Evolutionary conservation across 2,888 invertebrate species (phyloP), one percentile per base, ranked within the genome.

Genomic region (Eupithecia tripunctaria): DNA sequence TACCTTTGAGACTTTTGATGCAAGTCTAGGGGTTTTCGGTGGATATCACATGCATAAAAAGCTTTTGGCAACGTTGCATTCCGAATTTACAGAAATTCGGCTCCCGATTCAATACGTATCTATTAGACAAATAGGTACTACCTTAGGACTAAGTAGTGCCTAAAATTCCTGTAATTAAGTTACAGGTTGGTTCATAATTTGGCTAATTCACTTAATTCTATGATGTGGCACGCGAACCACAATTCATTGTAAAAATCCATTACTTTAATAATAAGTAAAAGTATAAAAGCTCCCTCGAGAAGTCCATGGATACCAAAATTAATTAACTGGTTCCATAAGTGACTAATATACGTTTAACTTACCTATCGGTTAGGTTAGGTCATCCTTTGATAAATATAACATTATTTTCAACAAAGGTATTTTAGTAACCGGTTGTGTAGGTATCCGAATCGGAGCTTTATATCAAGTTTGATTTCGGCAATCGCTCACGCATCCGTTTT

Each of bases 391-490:
- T 56, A 56, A 25, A 56, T 25, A 25, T 56, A 56, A 5, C 12
- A 5, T 25, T 56, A 56, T 25, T 56, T 14, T 21, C 25, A 56
- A 25, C 56, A 36, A 63, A 63, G 8, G 5, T 63, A 32, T 63
- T 63, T n/a, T 63, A 29, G n/a, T 8, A 63, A 63, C 62, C 62
- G 62, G 62, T 63, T 63, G 36, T 56, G 56, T 56, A 21, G 62
- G 29, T 29, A 12, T 36, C 32, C 10, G 21, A 1, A n/a, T n/a
- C 27, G 4, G 21, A 63, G n/a, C 36, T 63, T 62, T 36, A 36
- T 36, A 63, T 63, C 29, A 36, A 32, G 62, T 63, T 63, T 32
- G 62, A 12, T 32, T 63, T 63, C n/a, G 62, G 62, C 62, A 12
- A 63, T 32, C 36, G 12, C 25, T 21, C 21, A 25, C 56, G 56